Percentiles rank a stretch among this genome's conserved stretches.
These are phyloP conservation scores for Ramazzottius varieornatus DNA, from an alignment of 2,888 invertebrate species.

Conservation along the genomic window DNA sequence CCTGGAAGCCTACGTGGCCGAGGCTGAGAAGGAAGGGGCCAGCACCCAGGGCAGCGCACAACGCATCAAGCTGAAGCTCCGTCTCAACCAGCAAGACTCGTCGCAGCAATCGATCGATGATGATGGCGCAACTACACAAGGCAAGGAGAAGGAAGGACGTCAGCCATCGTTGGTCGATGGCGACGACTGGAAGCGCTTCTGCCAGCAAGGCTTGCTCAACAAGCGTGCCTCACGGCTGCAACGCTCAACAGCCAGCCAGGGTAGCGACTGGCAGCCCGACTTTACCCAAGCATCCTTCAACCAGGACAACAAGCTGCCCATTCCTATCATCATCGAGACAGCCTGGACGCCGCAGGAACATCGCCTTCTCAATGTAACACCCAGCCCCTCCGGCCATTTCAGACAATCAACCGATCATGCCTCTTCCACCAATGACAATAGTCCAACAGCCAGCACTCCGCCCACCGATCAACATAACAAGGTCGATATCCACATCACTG, in stretches of 20 bases:
- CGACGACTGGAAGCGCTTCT: neutral
- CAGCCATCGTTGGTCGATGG: too few relatives aligned
- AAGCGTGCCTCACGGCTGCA: neutral
- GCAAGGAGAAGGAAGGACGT: neutral
- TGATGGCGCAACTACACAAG: neutral
- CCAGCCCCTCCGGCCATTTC: constrained; percentile 2
- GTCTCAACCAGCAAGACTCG: neutral
- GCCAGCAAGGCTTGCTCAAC: neutral
- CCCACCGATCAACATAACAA: too few relatives aligned
- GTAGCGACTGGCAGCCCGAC: neutral
- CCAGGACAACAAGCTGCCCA: neutral
- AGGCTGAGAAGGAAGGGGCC: neutral
- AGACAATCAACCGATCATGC: too few relatives aligned
- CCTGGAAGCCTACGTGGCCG: neutral
- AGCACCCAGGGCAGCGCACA: neutral
- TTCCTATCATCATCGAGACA: neutral
- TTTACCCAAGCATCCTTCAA: neutral
- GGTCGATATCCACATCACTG: too few relatives aligned
- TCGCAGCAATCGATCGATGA: neutral
- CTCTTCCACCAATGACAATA: too few relatives aligned
- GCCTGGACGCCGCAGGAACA: constrained; percentile 2
- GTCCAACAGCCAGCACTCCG: too few relatives aligned
- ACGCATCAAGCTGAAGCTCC: neutral
- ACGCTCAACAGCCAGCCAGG: neutral
- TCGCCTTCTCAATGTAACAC: neutral